These are phyloP conservation scores for Mus caroli DNA, from an alignment of 2,797 vertebrate species.

Conservation along the genomic window DNA sequence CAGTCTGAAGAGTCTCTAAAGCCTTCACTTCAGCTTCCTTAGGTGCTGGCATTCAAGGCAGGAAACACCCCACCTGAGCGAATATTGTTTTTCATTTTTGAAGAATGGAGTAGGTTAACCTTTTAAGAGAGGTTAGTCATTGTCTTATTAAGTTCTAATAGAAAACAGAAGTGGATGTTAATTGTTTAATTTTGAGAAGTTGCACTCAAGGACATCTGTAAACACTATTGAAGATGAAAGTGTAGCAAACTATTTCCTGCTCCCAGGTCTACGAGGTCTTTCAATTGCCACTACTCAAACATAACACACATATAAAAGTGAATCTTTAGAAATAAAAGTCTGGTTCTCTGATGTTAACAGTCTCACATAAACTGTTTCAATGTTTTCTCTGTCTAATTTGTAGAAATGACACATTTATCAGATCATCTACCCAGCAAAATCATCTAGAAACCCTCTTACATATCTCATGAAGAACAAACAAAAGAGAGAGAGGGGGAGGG, in stretches of 20 bases:
- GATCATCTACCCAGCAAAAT: not conserved
- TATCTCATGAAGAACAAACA: not conserved
- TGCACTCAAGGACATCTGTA: not conserved
- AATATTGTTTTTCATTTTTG: not conserved
- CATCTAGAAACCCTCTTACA: not conserved
- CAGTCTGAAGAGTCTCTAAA: not conserved
- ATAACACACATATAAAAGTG: slow-evolving; percentile 4
- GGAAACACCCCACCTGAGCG: not conserved
- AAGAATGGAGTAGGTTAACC: not conserved
- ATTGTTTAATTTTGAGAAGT: not conserved
- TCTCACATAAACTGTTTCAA: slow-evolving; percentile 9
- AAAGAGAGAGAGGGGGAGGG: not conserved
- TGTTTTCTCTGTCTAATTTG: slow-evolving; percentile 18
- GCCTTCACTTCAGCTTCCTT: not conserved
- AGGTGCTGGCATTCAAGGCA: not conserved
- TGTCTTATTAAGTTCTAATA: slow-evolving; percentile 29
- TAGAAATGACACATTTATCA: slow-evolving; percentile 30
- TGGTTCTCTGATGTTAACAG: slow-evolving; percentile 38
- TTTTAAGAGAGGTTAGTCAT: slow-evolving; percentile 2
- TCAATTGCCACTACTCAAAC: slow-evolving; percentile 13
- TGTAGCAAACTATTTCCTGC: not conserved
- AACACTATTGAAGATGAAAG: slow-evolving; percentile 14
- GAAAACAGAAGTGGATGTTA: slow-evolving; percentile 39
- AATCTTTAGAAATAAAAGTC: not conserved
- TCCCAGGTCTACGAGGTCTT: slow-evolving; percentile 37